Evolutionary conservation across 2,797 vertebrate species (phyloP).

Genomic region (Acrossocheilus fasciatus): DNA sequence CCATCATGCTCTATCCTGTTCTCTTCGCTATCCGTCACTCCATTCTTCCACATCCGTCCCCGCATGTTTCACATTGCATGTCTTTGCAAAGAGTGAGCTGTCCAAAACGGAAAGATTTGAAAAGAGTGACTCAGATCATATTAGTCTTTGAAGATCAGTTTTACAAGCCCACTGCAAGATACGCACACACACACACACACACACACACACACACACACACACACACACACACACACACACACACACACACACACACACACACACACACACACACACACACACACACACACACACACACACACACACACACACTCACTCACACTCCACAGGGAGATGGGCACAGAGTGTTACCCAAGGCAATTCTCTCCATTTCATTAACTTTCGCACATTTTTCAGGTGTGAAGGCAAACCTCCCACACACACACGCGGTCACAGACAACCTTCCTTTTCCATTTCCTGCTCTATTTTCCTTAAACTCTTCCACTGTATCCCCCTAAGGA

Average conservation of each 20-base stretch:
- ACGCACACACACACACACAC: background rate
- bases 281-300: background rate
- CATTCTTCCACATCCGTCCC: slow-evolving; percentile 1
- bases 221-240: background rate
- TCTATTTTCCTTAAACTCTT: slow-evolving; percentile 10
- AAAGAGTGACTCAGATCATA: slow-evolving; percentile 8
- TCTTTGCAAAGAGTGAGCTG: background rate
- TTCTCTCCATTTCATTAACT: slow-evolving; percentile 64
- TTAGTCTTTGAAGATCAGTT: slow-evolving; percentile 26
- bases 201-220: background rate
- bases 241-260: background rate
- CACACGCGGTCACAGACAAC: background rate
- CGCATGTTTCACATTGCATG: background rate
- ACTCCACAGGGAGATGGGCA: slow-evolving; percentile 24
- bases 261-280: background rate
- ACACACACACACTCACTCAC: background rate
- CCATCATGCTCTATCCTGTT: slow-evolving; percentile 9
- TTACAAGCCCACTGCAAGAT: background rate
- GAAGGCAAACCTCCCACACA: slow-evolving; percentile 43
- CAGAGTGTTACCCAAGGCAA: slow-evolving; percentile 61
- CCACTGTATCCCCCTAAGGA: background rate
- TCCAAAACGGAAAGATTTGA: slow-evolving; percentile 13
- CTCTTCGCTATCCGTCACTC: background rate
- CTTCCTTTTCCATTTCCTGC: slow-evolving; percentile 16
- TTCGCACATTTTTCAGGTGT: slow-evolving; percentile 58